A percentile compares a stretch with the other conserved stretches of the same genome.
These are phyloP conservation scores for Myxocyprinus asiaticus DNA, from an alignment of 2,113 vertebrate species.

Conservation along the genomic window DNA sequence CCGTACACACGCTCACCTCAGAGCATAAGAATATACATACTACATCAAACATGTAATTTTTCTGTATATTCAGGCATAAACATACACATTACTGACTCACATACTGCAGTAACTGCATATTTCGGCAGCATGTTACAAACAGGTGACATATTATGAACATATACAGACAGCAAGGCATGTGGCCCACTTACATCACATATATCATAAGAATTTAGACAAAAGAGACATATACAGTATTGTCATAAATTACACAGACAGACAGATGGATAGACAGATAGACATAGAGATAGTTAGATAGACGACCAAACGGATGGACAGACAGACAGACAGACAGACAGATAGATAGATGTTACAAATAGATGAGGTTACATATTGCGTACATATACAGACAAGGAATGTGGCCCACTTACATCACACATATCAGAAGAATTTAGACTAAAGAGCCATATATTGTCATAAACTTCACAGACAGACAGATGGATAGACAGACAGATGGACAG, in stretches of 20 bases:
- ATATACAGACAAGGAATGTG: no score
- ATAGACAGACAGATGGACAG: no score
- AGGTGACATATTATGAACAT: not conserved
- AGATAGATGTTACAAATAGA: no score
- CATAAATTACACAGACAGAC: no score
- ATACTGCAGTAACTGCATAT: conserved; percentile 12
- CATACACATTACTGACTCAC: not conserved
- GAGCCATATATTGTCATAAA: not conserved
- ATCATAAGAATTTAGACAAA: not conserved
- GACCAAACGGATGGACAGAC: no score
- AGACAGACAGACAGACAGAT: no score
- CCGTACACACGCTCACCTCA: conserved; percentile 23
- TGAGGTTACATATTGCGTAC: no score
- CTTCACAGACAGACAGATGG: no score
- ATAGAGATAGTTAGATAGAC: no score
- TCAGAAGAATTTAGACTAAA: not conserved
- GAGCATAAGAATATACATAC: conserved; percentile 23
- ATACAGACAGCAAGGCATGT: not conserved
- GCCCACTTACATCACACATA: not conserved
- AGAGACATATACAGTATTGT: not conserved
- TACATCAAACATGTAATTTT: conserved; percentile 20
- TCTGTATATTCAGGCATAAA: not conserved
- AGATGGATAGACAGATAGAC: no score
- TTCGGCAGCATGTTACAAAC: not conserved
- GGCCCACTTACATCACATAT: not conserved